These are phyloP conservation scores for Eupsilia transversa DNA, from an alignment of 2,888 invertebrate genomes.

Conservation along the genomic window DNA sequence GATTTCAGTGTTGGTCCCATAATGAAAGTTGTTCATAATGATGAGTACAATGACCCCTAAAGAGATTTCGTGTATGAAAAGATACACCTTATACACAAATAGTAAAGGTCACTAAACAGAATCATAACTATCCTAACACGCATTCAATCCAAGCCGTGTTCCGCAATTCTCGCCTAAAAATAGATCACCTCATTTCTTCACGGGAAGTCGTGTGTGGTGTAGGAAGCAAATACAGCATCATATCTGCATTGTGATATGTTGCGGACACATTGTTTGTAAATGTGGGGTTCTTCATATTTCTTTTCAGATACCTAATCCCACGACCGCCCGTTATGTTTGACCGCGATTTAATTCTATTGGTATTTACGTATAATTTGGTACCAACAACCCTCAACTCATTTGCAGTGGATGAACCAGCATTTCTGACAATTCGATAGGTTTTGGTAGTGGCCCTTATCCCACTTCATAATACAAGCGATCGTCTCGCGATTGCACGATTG, in stretches of 20 bases:
- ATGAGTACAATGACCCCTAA: no score
- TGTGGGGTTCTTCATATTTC: not conserved
- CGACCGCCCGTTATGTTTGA: not conserved
- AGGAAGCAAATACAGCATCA: constrained; percentile 40
- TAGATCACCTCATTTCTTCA: constrained; percentile 59
- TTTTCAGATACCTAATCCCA: not conserved
- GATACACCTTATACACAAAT: no score
- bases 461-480: not conserved
- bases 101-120: constrained; percentile 12
- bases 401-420: not conserved
- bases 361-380: not conserved
- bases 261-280: not conserved
- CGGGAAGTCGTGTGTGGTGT: constrained; percentile 48
- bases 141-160: constrained; percentile 10
- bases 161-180: constrained; percentile 34
- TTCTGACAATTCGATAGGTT: not conserved
- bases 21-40: no score
- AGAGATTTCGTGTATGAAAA: no score
- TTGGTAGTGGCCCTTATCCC: not conserved
- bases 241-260: constrained; percentile 32
- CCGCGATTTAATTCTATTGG: not conserved
- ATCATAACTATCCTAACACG: constrained; percentile 6
- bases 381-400: not conserved
- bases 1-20: no score
- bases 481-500: not conserved